These are phyloP conservation scores for Echinops telfairi DNA, from an alignment of 2,113 vertebrate genomes.

Conservation along the genomic window DNA sequence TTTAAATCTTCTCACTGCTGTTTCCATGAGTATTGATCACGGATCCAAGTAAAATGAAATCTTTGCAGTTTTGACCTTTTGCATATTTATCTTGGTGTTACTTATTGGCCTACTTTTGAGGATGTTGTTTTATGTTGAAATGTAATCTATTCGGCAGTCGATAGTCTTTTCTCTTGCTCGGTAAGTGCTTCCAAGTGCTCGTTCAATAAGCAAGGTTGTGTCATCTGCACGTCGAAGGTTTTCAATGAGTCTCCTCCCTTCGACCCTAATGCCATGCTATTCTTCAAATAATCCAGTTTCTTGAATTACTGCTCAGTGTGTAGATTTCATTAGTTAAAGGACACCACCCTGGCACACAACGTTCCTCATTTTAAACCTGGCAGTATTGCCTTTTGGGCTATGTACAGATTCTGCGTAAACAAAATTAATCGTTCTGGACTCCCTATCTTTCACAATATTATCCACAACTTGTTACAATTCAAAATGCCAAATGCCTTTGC, in stretches of 20 bases:
- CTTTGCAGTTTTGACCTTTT: neutral
- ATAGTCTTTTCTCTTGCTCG: neutral
- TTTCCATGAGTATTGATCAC: neutral
- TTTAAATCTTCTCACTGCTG: neutral
- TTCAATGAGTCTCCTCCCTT: neutral
- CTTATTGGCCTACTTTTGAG: neutral
- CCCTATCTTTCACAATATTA: neutral
- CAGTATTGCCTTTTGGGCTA: neutral
- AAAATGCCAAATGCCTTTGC: neutral
- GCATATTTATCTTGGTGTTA: neutral
- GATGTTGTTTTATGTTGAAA: neutral
- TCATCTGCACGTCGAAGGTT: neutral
- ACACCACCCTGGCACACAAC: neutral
- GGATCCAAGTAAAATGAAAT: neutral
- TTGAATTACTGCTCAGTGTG: neutral
- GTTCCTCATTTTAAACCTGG: neutral
- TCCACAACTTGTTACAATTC: neutral
- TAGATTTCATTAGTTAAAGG: neutral
- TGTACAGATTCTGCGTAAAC: neutral
- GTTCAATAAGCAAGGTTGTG: neutral
- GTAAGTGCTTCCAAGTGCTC: neutral
- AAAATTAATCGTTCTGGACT: neutral
- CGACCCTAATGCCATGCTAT: neutral
- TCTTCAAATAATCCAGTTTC: neutral
- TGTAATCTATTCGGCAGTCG: neutral